Evolutionary conservation across 2,113 vertebrate genomes (phyloP).

Genomic region (Caranx melampygus): DNA sequence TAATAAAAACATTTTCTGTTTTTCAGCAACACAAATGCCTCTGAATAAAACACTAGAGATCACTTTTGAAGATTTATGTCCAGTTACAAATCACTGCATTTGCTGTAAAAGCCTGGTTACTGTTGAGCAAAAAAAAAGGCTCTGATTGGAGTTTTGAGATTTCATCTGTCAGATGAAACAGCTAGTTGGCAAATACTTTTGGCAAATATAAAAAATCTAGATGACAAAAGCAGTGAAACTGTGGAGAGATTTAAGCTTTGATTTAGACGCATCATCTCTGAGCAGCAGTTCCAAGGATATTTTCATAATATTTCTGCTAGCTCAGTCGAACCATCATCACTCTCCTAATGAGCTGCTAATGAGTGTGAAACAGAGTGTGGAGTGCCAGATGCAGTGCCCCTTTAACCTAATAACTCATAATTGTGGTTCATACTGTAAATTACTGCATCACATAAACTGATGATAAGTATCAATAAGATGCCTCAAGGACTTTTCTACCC

Average conservation of each 20-base stretch:
- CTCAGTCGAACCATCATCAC: constrained; percentile 46
- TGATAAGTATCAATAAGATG: constrained; percentile 49
- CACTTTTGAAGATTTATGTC: background rate
- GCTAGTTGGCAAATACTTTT: background rate
- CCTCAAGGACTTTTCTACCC: constrained; percentile 30
- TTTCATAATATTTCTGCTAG: constrained; percentile 62
- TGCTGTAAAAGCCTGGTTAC: background rate
- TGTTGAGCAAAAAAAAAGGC: background rate
- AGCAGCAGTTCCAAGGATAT: constrained; percentile 35
- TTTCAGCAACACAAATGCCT: background rate
- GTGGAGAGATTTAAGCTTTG: constrained; percentile 5
- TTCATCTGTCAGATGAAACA: background rate
- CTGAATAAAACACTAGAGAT: background rate
- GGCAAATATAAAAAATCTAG: background rate
- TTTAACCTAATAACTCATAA: constrained; percentile 70
- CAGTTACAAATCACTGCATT: background rate
- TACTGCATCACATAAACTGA: constrained; percentile 48
- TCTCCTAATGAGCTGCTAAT: constrained; percentile 71
- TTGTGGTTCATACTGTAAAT: constrained; percentile 50
- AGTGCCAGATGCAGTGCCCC: constrained; percentile 64
- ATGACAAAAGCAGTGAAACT: background rate
- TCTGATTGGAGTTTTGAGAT: background rate
- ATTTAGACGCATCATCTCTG: constrained; percentile 22
- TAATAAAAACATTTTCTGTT: too few relatives aligned
- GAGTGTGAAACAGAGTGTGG: constrained; percentile 66